A percentile compares a stretch with the other conserved stretches of the same genome.
Evolutionary conservation across 2,888 invertebrate genomes (phyloP).

Genomic region (Polyommatus icarus): DNA sequence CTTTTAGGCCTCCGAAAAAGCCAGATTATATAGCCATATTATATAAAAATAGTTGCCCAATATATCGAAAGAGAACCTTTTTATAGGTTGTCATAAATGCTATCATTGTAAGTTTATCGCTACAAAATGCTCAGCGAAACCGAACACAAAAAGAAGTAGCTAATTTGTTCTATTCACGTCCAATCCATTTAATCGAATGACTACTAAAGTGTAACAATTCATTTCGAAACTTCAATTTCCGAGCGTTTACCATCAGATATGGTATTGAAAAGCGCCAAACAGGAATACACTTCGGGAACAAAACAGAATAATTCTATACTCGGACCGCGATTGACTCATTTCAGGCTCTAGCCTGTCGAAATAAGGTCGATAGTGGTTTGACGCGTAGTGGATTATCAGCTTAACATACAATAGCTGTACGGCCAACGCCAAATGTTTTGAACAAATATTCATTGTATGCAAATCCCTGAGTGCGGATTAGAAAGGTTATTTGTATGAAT

Average conservation of each 20-base stretch:
- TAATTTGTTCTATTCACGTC: slow-evolving; percentile 32
- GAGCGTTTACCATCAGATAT: slow-evolving; percentile 44
- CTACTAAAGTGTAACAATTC: slow-evolving; percentile 41
- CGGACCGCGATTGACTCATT: slow-evolving; percentile 29
- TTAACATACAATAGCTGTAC: slow-evolving; percentile 55
- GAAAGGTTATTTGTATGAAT: slow-evolving; percentile 53
- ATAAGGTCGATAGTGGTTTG: slow-evolving; percentile 47
- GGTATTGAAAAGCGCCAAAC: slow-evolving; percentile 44
- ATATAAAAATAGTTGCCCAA: neutral
- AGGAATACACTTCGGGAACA: slow-evolving; percentile 43
- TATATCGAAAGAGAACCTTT: slow-evolving; percentile 4
- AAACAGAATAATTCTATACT: slow-evolving; percentile 41
- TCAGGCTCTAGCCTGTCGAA: slow-evolving; percentile 35
- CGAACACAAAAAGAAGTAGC: slow-evolving; percentile 26
- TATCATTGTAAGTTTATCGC: slow-evolving; percentile 12
- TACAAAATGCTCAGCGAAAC: neutral
- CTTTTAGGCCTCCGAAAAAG: neutral
- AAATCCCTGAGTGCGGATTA: slow-evolving; percentile 67
- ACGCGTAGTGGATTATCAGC: slow-evolving; percentile 45
- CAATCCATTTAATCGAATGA: slow-evolving; percentile 37
- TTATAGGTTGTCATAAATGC: slow-evolving; percentile 6
- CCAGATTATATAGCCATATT: no score
- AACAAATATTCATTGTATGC: slow-evolving; percentile 74
- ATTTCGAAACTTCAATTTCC: slow-evolving; percentile 44
- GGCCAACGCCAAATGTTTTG: slow-evolving; percentile 65